Base-by-base conservation (phyloP, 2,888 invertebrate species). In the Lasioglossum vierecki region DNA sequence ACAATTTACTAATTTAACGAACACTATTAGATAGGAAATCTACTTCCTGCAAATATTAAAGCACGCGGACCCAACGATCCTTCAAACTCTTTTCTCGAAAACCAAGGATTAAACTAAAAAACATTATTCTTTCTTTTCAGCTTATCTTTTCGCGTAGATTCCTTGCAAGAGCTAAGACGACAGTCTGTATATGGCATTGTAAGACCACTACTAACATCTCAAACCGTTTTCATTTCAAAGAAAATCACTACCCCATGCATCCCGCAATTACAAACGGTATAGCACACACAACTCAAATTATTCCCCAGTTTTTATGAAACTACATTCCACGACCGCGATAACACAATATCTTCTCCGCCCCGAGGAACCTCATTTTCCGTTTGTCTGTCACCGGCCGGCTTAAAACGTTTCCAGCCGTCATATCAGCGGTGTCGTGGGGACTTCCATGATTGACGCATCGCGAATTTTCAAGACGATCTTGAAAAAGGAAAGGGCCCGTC, bases 381-480 rank as follows among this genome's bases (percentile, higher is more conserved):
- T 83, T 49, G 46, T 53, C 44, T 30, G 30, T 46, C 35, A n/a
- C 18, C 70, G 41, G 46, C 46, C 53, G 35, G 30, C 49, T 83
- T 68, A 66, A 83, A 83, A 72, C 35, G 63, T 71, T 75, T 53
- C 41, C 66, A 71, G 35, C 30, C 53, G 22, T 22, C 26, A 15
- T 18, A 11, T 8, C 76, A 46, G 35, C n/a, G 63, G 46, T 39
- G 63, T 63, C 77, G 15, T 2, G 13, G 83, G 57, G n/a, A 53
- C 73, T 9, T 11, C 44, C n/a, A 2, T 83, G 84, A 84, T 84
- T 76, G 84, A 84, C 84, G 72, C 41, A 13, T 60, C n/a, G 57
- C 79, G 46, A 83, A 79, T 76, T 78, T 84, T 79, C 75, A 76
- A 84, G 84, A 84, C 84, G 84, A 73, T 72, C 72, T 53, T 8